These are phyloP conservation scores for Eulacestoma nigropectus DNA, from an alignment of 2,113 vertebrate species.

Conservation along the genomic window DNA sequence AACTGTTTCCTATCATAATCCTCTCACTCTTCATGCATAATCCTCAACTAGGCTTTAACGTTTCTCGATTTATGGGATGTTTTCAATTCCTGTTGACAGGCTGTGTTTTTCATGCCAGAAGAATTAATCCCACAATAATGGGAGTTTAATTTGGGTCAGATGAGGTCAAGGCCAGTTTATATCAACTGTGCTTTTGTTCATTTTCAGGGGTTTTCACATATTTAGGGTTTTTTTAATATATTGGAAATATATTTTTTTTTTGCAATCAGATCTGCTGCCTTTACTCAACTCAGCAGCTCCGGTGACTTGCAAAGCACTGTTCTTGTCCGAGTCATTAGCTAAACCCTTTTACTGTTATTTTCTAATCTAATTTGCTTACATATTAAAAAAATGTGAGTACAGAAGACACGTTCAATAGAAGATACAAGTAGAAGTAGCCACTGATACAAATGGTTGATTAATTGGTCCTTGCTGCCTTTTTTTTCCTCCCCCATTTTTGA, in stretches of 20 bases:
- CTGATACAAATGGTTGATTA: not conserved
- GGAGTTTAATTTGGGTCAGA: slow-evolving; percentile 12
- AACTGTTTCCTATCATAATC: slow-evolving; percentile 16
- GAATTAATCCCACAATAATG: not conserved
- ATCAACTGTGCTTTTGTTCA: not conserved
- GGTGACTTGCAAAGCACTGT: not conserved
- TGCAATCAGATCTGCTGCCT: not conserved
- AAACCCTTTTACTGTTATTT: not conserved
- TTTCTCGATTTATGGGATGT: slow-evolving; percentile 22
- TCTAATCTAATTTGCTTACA: not conserved
- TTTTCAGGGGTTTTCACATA: not conserved
- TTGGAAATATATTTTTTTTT: not conserved
- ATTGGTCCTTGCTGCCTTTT: not conserved
- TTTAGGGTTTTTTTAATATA: not conserved
- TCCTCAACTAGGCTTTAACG: not conserved
- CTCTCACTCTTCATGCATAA: slow-evolving; percentile 24
- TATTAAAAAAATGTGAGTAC: not conserved
- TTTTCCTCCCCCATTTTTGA: not conserved
- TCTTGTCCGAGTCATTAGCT: not conserved
- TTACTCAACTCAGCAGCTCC: not conserved
- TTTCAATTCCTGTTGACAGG: slow-evolving; percentile 32
- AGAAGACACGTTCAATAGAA: not conserved
- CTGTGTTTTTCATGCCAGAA: slow-evolving; percentile 17
- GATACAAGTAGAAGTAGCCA: not conserved
- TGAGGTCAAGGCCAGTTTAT: not conserved